Evolutionary conservation across 2,888 invertebrate genomes (phyloP).

Genomic region (Flexamia atlantica): DNA sequence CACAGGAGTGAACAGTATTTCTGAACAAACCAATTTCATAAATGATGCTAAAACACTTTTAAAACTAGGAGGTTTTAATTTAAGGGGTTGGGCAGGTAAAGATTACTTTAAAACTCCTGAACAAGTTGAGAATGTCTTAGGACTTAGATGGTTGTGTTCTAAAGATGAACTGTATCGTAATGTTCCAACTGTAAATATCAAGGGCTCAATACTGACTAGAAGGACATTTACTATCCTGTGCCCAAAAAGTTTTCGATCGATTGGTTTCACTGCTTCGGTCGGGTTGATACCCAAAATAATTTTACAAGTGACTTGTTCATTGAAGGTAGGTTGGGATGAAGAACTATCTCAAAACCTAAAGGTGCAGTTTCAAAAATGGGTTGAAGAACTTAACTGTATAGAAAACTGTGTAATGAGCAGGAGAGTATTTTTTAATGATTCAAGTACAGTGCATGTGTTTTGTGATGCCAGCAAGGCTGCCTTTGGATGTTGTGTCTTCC

Average conservation of each 20-base stretch:
- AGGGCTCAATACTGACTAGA: background rate
- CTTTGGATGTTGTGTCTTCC: background rate
- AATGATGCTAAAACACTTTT: background rate
- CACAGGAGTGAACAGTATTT: background rate
- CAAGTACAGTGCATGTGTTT: background rate
- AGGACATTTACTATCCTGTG: slow-evolving; percentile 25
- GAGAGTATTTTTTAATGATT: background rate
- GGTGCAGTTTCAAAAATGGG: background rate
- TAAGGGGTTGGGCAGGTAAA: slow-evolving; percentile 3
- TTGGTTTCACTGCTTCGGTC: slow-evolving; percentile 3
- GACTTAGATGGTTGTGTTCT: background rate
- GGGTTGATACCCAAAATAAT: background rate
- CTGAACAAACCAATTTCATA: background rate
- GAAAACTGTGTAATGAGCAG: background rate
- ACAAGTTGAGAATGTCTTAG: background rate
- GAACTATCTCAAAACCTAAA: background rate
- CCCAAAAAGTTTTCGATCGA: background rate
- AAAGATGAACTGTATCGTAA: background rate
- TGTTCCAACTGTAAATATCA: background rate
- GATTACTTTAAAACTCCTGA: background rate
- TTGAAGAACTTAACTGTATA: background rate
- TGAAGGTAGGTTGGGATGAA: slow-evolving; percentile 5
- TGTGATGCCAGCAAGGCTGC: slow-evolving; percentile 3
- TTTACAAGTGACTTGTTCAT: background rate
- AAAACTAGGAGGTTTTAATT: background rate